A percentile compares a stretch with the other conserved stretches of the same genome.
Conservation (phyloP, 2,113 vertebrate species). For the Campylomormyrus tamandua region DNA sequence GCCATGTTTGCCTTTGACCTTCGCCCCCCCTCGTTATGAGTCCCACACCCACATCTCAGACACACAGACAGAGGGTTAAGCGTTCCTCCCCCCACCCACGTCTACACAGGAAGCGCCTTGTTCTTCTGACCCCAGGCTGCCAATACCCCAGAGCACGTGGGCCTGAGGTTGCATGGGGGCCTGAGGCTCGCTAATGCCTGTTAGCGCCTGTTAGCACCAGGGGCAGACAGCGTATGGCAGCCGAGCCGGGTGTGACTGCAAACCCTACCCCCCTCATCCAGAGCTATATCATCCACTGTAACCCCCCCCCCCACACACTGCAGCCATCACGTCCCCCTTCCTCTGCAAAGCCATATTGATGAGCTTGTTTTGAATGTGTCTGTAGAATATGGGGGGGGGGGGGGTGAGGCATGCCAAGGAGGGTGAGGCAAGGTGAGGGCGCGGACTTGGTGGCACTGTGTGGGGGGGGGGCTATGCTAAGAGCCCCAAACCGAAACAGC, state of each 20-base stretch:
- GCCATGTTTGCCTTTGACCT: background rate
- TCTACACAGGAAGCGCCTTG: slow-evolving; percentile 4
- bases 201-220: background rate
- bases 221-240: background rate
- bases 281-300: background rate
- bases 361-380: no score
- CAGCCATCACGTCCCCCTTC: background rate
- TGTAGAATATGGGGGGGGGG: no score
- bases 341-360: no score
- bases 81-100: background rate
- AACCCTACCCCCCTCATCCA: background rate
- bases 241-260: background rate
- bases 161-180: background rate
- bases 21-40: background rate
- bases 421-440: no score
- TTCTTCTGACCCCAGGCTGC: background rate
- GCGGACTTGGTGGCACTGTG: no score
- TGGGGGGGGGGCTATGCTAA: no score
- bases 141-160: background rate
- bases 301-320: background rate
- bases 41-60: background rate
- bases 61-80: background rate
- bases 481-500: background rate
- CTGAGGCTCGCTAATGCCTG: background rate
- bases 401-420: background rate